Evolutionary conservation across 2,113 vertebrate genomes (phyloP), one percentile per base, ranked within the genome.

Genomic region (Chrysemys picta): DNA sequence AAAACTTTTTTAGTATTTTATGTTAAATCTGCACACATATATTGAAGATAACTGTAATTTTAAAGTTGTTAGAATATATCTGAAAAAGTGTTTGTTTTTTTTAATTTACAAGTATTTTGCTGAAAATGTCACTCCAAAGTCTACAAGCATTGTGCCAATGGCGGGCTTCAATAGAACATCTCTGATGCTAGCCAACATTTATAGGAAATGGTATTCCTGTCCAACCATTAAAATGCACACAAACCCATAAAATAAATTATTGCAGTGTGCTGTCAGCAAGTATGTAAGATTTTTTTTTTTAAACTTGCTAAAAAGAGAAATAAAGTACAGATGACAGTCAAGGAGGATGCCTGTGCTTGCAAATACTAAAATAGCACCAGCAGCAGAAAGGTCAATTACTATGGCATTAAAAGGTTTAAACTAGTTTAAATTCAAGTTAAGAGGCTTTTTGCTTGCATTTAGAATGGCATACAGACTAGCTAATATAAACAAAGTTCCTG

Each of bases 331-430:
- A 38, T 9, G 19, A 38, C 16, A 38, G 8, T 38, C 17, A 59
- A 84, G 5, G 78, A 76, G 49, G 76, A 45, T 1, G 3, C 47
- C 79, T 52, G 19, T 42, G 10, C 5, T 2, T 88, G 62, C 4
- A 9, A 72, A 42, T 35, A 17, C 11, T 52, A 50, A 10, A 89
- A 52, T 3, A 84, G 16, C 25, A 78, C 4, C 13, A 13, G 53
- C 35, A 91, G 25, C 47, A 89, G 4, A 62, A 80, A 87, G n/a
- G 25, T 42, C 21, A 84, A 87, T 7, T 35, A 52, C 21, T 14
- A 16, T 0, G 82, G 62, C 6, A 80, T 1, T 38, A 72, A 0
- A 84, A 1, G 3, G 1, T 65, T 62, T 13, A 38, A 2, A 13
- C 56, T 4, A 27, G 5, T 1, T 2, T 45, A 22, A 7, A 29